Conservation (phyloP, 2,113 vertebrate genomes). For the Cyanistes caeruleus region DNA sequence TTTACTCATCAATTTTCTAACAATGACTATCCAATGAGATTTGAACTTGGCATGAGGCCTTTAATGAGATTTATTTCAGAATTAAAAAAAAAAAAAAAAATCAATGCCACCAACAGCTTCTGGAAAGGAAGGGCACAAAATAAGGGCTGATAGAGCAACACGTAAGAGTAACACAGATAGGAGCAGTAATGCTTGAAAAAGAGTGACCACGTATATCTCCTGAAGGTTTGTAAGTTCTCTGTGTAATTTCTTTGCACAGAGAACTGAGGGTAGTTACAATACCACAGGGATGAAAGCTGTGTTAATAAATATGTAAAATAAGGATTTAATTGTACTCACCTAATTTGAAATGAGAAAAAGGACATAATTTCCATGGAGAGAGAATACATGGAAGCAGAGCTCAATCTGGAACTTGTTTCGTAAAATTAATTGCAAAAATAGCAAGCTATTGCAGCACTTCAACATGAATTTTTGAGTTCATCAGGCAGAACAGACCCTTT, state of each 20-base stretch:
- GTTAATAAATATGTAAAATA: conserved; percentile 80
- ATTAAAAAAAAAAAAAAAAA: neutral
- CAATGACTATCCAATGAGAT: neutral
- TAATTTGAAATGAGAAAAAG: conserved; percentile 74
- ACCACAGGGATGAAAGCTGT: conserved; percentile 66
- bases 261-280: conserved; percentile 68
- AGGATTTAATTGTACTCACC: conserved; percentile 66
- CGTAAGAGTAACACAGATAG: neutral
- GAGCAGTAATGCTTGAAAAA: neutral
- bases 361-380: conserved; percentile 67
- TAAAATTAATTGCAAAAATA: conserved; percentile 21
- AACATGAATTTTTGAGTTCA: neutral
- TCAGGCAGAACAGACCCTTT: neutral
- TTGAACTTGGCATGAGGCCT: neutral
- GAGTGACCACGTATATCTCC: neutral
- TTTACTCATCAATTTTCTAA: neutral
- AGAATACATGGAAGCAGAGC: conserved; percentile 51
- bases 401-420: conserved; percentile 29
- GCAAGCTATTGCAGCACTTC: neutral
- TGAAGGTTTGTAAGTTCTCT: neutral
- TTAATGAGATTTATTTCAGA: neutral
- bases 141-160: neutral
- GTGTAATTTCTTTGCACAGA: conserved; percentile 37
- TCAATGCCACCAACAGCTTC: neutral
- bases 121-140: neutral